phyloP scores from a whole-genome alignment of 2,888 invertebrate genomes.

The Vesta saturnalis region DNA sequence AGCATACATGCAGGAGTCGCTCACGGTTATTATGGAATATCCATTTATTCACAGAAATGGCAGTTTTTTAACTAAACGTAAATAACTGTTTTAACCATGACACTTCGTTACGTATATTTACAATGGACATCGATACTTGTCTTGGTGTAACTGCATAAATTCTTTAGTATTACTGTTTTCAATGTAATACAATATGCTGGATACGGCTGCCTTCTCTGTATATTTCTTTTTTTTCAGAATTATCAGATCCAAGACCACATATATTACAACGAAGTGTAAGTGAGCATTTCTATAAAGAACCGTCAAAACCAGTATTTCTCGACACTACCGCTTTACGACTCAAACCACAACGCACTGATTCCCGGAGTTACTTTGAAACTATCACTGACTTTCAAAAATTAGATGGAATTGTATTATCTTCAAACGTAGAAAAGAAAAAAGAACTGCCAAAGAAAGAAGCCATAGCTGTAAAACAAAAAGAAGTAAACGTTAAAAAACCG shows the following conservation, averaged over 20 bases:
- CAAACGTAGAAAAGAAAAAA: background rate
- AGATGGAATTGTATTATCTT: constrained; percentile 43
- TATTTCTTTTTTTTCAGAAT: constrained; percentile 22
- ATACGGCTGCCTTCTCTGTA: no score
- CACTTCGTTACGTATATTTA: no score
- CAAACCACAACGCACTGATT: constrained; percentile 69
- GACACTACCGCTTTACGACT: constrained; percentile 86
- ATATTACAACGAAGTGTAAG: constrained; percentile 60
- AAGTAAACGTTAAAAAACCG: background rate
- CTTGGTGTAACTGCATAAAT: no score
- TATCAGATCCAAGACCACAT: constrained; percentile 39
- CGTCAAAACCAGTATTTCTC: constrained; percentile 70
- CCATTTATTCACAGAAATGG: no score
- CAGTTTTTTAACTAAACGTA: no score
- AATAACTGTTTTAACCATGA: no score
- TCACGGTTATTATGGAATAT: no score
- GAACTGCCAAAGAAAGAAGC: background rate
- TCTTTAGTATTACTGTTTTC: no score
- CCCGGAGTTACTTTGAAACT: constrained; percentile 70
- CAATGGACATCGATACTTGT: no score
- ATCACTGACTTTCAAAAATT: constrained; percentile 46
- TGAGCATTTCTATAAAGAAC: constrained; percentile 57
- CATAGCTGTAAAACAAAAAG: background rate
- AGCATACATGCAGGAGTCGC: no score
- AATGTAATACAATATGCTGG: no score